Evolutionary conservation across 2,797 vertebrate species (phyloP).

Genomic region (Petrocephalus sullivani): DNA sequence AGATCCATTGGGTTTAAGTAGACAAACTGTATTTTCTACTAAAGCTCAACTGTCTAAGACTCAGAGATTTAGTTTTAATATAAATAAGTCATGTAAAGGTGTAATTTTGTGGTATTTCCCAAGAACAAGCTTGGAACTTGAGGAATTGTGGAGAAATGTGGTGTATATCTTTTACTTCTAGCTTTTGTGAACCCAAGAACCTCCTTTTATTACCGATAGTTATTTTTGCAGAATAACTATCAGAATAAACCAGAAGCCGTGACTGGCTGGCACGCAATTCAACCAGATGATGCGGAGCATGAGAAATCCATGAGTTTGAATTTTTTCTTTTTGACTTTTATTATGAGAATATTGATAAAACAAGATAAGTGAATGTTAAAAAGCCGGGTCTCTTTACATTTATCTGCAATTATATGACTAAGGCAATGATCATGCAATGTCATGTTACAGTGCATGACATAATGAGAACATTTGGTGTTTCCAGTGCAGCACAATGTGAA

Average conservation of each 20-base stretch:
- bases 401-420: background rate
- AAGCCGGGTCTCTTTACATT: constrained; percentile 11
- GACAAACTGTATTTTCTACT: constrained; percentile 21
- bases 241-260: constrained; percentile 22
- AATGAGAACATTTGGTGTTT: background rate
- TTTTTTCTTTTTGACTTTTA: constrained; percentile 24
- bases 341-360: constrained; percentile 13
- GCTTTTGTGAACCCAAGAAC: constrained; percentile 37
- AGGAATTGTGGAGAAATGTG: constrained; percentile 32
- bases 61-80: constrained; percentile 23
- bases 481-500: constrained; percentile 2
- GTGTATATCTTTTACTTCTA: constrained; percentile 31
- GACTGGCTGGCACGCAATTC: background rate
- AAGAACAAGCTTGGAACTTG: constrained; percentile 35
- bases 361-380: constrained; percentile 14
- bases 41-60: constrained; percentile 24
- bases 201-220: constrained; percentile 36
- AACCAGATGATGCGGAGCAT: background rate
- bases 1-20: constrained; percentile 18
- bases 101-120: constrained; percentile 38
- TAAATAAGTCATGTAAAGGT: constrained; percentile 31
- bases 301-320: constrained; percentile 21
- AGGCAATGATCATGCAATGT: background rate
- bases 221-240: constrained; percentile 30
- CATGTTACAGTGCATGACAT: background rate